phyloP scores from a whole-genome alignment of 2,113 vertebrate species.

The Clupea harengus region DNA sequence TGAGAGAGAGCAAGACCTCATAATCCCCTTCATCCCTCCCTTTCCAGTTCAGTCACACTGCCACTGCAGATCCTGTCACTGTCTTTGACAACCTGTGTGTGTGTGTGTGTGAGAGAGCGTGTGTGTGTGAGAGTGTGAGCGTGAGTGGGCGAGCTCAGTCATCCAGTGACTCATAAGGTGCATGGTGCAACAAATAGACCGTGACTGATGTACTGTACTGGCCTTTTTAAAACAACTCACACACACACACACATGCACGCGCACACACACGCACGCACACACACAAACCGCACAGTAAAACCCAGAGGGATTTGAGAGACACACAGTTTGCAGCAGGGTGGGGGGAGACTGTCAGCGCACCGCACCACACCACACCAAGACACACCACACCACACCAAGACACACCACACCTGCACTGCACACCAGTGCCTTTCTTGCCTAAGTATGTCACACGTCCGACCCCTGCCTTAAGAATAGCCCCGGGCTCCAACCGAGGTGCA shows the following conservation, averaged over 20 bases:
- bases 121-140: too few species aligned
- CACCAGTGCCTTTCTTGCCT: too few species aligned
- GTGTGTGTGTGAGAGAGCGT: neutral
- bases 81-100: neutral
- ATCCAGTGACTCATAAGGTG: neutral
- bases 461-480: too few species aligned
- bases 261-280: neutral
- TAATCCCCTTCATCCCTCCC: neutral
- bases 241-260: neutral
- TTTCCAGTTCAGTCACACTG: neutral
- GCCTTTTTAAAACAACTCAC: neutral
- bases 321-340: too few species aligned
- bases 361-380: neutral
- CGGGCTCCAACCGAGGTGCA: too few species aligned
- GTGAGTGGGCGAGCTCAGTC: neutral
- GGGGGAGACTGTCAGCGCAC: neutral
- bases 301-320: too few species aligned
- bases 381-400: neutral
- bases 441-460: too few species aligned
- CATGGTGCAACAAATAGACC: neutral
- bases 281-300: neutral
- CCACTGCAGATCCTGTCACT: neutral
- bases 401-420: neutral
- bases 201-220: neutral
- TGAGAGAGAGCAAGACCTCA: neutral